Evolutionary conservation across 2,113 vertebrate species (phyloP).

Genomic region (Gavialis gangeticus): DNA sequence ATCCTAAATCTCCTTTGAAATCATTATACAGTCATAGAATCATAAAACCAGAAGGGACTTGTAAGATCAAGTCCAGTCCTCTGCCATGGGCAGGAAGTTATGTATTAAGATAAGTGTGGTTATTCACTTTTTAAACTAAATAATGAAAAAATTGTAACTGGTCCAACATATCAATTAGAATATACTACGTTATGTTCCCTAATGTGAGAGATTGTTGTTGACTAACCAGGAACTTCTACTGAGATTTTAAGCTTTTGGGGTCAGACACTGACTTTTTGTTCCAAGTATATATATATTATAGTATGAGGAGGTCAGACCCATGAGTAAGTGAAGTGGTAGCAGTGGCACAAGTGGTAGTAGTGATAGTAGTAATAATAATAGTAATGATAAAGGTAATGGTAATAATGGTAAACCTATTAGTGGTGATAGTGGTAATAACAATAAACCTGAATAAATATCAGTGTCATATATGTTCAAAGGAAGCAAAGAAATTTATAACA

Average conservation of each 20-base stretch:
- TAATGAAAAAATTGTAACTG: not conserved
- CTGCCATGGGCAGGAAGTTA: not conserved
- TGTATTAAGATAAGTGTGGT: not conserved
- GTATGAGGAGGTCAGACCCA: no score
- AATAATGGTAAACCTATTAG: no score
- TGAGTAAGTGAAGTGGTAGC: no score
- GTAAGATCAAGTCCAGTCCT: no score
- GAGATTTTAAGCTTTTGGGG: not conserved
- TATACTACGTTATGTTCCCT: not conserved
- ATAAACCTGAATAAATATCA: not conserved
- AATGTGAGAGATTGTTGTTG: not conserved
- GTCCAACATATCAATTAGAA: not conserved
- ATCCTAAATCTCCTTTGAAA: not conserved
- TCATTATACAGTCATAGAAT: not conserved
- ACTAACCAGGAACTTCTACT: not conserved
- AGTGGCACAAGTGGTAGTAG: no score
- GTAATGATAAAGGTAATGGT: no score
- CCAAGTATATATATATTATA: no score
- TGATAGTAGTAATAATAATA: no score
- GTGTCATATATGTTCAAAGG: not conserved
- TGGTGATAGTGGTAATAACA: no score
- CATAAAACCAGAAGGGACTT: no score
- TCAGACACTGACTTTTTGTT: not conserved
- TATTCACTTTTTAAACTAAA: not conserved
- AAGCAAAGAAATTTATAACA: not conserved